Conservation (phyloP, 2,888 invertebrate genomes). For the Creontiades dilutus region DNA sequence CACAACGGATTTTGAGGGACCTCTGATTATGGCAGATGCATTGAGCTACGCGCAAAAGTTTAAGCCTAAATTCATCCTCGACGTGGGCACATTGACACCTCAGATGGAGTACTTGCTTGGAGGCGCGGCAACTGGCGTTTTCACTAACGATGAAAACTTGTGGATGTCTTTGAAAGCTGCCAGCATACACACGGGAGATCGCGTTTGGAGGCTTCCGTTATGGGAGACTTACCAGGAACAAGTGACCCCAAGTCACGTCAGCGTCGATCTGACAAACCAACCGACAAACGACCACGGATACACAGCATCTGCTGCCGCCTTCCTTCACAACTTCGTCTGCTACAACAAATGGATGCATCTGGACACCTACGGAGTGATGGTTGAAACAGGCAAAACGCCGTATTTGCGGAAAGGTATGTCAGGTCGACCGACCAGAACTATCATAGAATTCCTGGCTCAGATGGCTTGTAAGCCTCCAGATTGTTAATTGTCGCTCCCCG, state of each 20-base stretch:
- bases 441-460: conserved; percentile 86
- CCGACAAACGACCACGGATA: conserved; percentile 76
- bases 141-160: conserved; percentile 85
- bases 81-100: conserved; percentile 89
- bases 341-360: conserved; percentile 89
- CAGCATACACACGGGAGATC: conserved; percentile 86
- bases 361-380: conserved; percentile 88
- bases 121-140: conserved; percentile 86
- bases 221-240: conserved; percentile 74
- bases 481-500: conserved; percentile 18
- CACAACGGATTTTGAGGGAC: conserved; percentile 88
- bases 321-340: conserved; percentile 85
- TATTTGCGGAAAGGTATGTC: conserved; percentile 85
- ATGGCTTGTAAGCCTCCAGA: conserved; percentile 74
- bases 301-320: conserved; percentile 89
- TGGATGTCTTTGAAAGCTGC: conserved; percentile 85
- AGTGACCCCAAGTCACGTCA: conserved; percentile 70
- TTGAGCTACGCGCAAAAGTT: conserved; percentile 88
- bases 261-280: conserved; percentile 72
- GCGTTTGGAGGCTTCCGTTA: conserved; percentile 91
- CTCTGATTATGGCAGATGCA: conserved; percentile 89
- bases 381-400: conserved; percentile 83
- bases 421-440: conserved; percentile 87
- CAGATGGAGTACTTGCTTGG: conserved; percentile 84
- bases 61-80: conserved; percentile 86